These are phyloP conservation scores for Mesocentrotus franciscanus DNA, from an alignment of 53 echinoderm and acorn worm species.

Conservation along the genomic window DNA sequence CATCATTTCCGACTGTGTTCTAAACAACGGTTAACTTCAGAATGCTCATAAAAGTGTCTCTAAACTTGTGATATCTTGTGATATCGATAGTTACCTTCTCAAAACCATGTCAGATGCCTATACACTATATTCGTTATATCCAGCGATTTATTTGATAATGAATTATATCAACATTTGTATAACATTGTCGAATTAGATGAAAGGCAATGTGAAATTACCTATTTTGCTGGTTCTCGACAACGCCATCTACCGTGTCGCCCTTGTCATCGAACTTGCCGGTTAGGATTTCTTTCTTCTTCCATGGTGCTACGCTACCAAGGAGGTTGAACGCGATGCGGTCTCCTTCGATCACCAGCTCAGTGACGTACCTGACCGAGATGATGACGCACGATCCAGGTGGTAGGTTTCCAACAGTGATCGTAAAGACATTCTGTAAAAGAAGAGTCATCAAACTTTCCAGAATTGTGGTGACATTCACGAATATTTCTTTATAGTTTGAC, in stretches of 20 bases:
- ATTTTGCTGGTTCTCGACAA: constrained; percentile 62
- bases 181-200: neutral
- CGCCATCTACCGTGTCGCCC: constrained; percentile 63
- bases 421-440: constrained; percentile 78
- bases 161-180: no score
- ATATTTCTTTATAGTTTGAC: neutral
- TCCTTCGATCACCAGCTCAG: constrained; percentile 84
- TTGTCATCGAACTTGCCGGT: constrained; percentile 59
- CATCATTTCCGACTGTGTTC: no score
- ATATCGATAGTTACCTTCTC: no score
- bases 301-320: constrained; percentile 83
- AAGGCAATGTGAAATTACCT: constrained; percentile 2
- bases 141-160: neutral
- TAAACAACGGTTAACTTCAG: no score
- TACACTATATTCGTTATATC: neutral
- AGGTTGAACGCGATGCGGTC: constrained; percentile 81
- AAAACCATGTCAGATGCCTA: neutral
- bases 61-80: no score
- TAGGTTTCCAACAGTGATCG: constrained; percentile 86
- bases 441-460: neutral
- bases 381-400: constrained; percentile 76
- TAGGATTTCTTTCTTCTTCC: constrained; percentile 80
- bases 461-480: neutral
- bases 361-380: constrained; percentile 83
- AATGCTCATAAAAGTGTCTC: no score